Base-by-base conservation (phyloP, 2,888 invertebrate genomes). In the Drosophila maculinotata region DNA sequence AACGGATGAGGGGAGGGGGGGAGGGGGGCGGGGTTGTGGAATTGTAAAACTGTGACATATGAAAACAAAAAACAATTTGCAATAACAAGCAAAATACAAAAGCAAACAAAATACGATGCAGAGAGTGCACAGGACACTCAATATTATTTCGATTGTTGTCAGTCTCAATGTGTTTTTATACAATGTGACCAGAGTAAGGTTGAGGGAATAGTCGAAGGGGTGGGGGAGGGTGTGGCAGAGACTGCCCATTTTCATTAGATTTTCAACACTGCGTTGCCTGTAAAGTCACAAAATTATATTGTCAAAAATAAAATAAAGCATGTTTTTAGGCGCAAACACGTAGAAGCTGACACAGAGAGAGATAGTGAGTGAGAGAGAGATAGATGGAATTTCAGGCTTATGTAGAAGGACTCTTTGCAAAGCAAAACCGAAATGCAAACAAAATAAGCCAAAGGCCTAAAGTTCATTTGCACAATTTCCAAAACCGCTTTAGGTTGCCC, bases 371-470 rank as follows among this genome's bases (percentile, higher is more conserved):
- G 20, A 28, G 38, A 33, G 38, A 23, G 10, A 5, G 7, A 26
- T 14, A 12, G 25, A 41, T 33, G 7, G 30, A 47, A 14, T 38
- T 31, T 12, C 35, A 31, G 47, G 30, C 45, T 49, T 36, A 26
- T 45, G 33, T 31, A 31, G 41, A n/a, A n/a, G n/a, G 30, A 44
- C 23, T 52, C 25, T 45, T 63, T 47, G 59, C 54, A 25, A 41
- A 63, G 56, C 51, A 49, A 67, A 87, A 80, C 88, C 87, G 62
- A 88, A 88, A 82, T 77, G 67, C 89, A 83, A 83, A 88, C 87
- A 88, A 87, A 87, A 85, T 75, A 76, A 83, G 87, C 84, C 87
- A 87, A 83, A 83, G 89, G 89, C 89, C 89, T 87, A 83, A 88
- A 88, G 83, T 88, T 83, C 89, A 83, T 83, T 83, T 83, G 79